Conservation (phyloP, 2,888 invertebrate genomes). For the Pseudoips prasinana region DNA sequence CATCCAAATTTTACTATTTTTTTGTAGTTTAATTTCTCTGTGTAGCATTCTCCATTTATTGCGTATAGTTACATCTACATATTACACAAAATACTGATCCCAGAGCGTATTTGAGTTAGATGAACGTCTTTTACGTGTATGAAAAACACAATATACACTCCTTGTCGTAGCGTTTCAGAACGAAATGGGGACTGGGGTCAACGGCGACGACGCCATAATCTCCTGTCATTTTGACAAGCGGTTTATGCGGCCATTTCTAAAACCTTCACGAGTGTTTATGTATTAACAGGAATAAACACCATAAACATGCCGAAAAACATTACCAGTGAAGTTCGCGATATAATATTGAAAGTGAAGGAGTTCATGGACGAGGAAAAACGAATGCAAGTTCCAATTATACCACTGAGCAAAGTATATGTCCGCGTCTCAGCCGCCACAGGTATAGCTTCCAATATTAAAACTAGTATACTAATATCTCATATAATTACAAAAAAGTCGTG, state of each 20-base stretch:
- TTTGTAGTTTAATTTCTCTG: too few species aligned
- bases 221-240: conserved; percentile 22
- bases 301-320: conserved; percentile 73
- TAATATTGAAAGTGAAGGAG: conserved; percentile 73
- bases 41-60: too few species aligned
- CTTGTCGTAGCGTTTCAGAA: background rate
- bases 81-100: too few species aligned
- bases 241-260: conserved; percentile 21
- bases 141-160: too few species aligned
- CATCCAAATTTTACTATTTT: too few species aligned
- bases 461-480: background rate
- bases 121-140: too few species aligned
- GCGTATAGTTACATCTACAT: too few species aligned
- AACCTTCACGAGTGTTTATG: conserved; percentile 21
- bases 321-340: conserved; percentile 72
- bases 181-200: too few species aligned
- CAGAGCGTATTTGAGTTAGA: too few species aligned
- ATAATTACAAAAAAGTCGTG: too few species aligned
- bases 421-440: conserved; percentile 74
- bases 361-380: conserved; percentile 77
- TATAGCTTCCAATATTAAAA: conserved; percentile 25
- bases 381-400: conserved; percentile 77
- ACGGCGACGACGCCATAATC: conserved; percentile 12
- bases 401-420: conserved; percentile 72
- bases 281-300: conserved; percentile 14